A percentile compares a stretch with the other conserved stretches of the same genome.
Evolutionary conservation across 2,888 invertebrate species (phyloP).

Genomic region (Eurytoma adleriae): DNA sequence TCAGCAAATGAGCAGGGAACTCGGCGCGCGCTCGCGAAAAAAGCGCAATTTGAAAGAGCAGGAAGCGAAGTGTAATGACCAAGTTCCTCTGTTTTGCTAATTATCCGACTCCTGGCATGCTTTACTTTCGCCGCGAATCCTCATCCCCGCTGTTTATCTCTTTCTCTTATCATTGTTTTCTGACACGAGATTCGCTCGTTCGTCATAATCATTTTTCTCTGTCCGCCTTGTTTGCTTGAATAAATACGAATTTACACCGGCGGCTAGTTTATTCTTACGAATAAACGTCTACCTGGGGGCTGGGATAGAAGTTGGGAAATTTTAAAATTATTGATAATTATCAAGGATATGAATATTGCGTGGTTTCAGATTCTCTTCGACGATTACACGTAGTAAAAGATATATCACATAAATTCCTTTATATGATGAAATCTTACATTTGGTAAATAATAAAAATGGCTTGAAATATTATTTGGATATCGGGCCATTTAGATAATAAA

Average conservation of each 20-base stretch:
- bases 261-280: too few relatives aligned
- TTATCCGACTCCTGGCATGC: conserved; percentile 24
- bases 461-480: too few relatives aligned
- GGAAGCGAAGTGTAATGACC: conserved; percentile 30
- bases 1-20: not conserved
- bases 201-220: conserved; percentile 22
- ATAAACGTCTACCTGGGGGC: too few relatives aligned
- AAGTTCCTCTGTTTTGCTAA: conserved; percentile 51
- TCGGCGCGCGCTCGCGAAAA: conserved; percentile 14
- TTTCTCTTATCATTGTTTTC: conserved; percentile 15
- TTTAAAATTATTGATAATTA: too few relatives aligned
- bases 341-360: too few relatives aligned
- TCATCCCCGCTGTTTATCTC: not conserved
- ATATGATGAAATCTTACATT: too few relatives aligned
- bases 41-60: conserved; percentile 13
- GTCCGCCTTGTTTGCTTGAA: conserved; percentile 9
- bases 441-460: too few relatives aligned
- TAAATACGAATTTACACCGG: not conserved
- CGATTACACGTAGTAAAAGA: too few relatives aligned
- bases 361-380: too few relatives aligned
- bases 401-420: too few relatives aligned
- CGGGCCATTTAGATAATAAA: too few relatives aligned
- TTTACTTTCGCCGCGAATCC: not conserved
- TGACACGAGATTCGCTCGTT: conserved; percentile 35
- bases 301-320: too few relatives aligned